These are phyloP conservation scores for Sinocyclocheilus rhinocerous DNA, from an alignment of 2,113 vertebrate species.

Conservation along the genomic window DNA sequence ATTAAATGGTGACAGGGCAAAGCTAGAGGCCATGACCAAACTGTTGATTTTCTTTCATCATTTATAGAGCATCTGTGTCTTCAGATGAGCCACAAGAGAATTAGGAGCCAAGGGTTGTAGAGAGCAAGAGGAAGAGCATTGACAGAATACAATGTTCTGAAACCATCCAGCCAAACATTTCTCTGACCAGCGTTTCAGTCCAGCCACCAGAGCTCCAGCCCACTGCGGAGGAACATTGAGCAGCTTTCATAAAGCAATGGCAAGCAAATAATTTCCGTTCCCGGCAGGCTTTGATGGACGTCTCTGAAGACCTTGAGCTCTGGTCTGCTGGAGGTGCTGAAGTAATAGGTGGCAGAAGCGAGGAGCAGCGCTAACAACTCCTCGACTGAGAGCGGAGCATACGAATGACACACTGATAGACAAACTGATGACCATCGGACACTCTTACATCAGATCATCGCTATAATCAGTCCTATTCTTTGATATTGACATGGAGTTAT, in stretches of 20 bases:
- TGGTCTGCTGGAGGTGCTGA: not conserved
- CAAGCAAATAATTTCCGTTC: too few relatives aligned
- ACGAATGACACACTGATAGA: too few relatives aligned
- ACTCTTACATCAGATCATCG: not conserved
- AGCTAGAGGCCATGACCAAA: not conserved
- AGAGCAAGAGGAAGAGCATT: not conserved
- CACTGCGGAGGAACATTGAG: too few relatives aligned
- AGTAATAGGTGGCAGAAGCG: not conserved
- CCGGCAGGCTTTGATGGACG: too few relatives aligned
- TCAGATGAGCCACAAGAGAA: not conserved
- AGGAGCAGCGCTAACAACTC: not conserved
- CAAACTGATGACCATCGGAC: not conserved
- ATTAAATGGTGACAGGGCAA: not conserved
- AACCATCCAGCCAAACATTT: not conserved
- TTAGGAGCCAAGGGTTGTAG: not conserved
- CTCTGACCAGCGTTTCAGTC: too few relatives aligned
- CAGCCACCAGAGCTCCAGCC: too few relatives aligned
- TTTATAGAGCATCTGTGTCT: not conserved
- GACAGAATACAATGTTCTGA: not conserved
- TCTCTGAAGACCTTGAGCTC: slow-evolving; percentile 4
- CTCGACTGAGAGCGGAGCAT: too few relatives aligned
- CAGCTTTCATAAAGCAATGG: too few relatives aligned
- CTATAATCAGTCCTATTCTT: not conserved
- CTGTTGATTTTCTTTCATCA: not conserved
- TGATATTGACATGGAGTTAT: not conserved